Base-by-base conservation (phyloP, 2,113 vertebrate species). In the Ictalurus furcatus region DNA sequence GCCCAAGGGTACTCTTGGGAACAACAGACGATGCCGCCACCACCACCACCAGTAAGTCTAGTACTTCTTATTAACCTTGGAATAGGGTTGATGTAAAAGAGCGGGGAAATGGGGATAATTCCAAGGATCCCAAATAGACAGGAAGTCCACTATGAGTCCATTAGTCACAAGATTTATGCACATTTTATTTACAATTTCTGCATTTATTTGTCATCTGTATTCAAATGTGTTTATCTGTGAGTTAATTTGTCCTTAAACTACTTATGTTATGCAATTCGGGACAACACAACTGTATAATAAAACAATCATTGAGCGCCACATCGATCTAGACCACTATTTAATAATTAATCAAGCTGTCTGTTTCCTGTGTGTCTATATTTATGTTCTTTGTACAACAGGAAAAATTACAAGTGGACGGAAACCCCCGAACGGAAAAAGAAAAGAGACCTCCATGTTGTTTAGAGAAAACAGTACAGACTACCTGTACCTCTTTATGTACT, bases 381-480 rank as follows among this genome's bases (percentile, higher is more conserved):
- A 71, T 54, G 37, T 44, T 86, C 61, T 73, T 78, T 63, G 59
- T 88, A 58, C 81, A 74, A 63, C 16, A 89, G 78, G 74, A 80
- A 81, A 63, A 85, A 83, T 81, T 76, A 44, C 30, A 79, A 86
- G 84, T 78, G 85, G 59, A 84, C 85, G 83, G 89, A 90, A 91
- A 92, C 78, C 80, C 30, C 82, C 12, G 17, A 59, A 34, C 44
- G 87, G 58, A 87, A 84, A 84, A 84, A 59, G 80, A 83, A 88
- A 67, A 16, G 25, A 80, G 48, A 54, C 28, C 85, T 84, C 58
- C 52, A 23, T 4, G 84, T 78, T 90, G 89, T 90, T 89, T 88
- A 89, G 89, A 87, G 63, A 89, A 89, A 90, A 89, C 90, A 92
- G 89, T 83, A 37, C 54, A 85, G 58, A n/a, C 61, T 91, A 78